Base-by-base conservation (phyloP, 2,888 invertebrate genomes). In the Oscheius sp. region DNA sequence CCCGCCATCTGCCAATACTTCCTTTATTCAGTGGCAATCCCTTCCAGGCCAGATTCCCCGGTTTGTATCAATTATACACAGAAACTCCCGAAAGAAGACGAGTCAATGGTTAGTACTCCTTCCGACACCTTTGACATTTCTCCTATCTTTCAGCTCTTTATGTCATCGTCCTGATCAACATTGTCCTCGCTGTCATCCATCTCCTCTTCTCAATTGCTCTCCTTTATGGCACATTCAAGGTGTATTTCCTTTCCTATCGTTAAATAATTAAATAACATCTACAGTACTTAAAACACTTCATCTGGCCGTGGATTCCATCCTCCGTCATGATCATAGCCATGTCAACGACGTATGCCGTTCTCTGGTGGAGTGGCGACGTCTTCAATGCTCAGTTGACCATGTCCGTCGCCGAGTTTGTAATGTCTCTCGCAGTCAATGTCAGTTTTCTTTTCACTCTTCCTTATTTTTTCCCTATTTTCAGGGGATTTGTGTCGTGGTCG, bases 331-430 rank as follows among this genome's bases (percentile, higher is more conserved):
- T 84, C 12, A 82, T 86, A 55, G 76, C 84, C 13, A 76, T 86
- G 76, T 80, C 80, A 9, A 87, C 86, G 1, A 83, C 84, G 1
- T 87, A 87, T 61, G 81, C 86, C 6, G 84, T 87, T 0, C 61
- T 87, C 3, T 87, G 87, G 87, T 87, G 87, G 87, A 80, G 81
- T 59, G 87, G 87, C 27, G 87, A 87, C 69, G 78, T 87, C 41
- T 87, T 87, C 79, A 86, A 83, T 61, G 87, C 84, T 56, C 87
- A 87, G 66, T 72, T 87, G 23, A 85, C 84, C 2, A 81, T 86
- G 80, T 84, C 84, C 13, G 81, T 87, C 1, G 84, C 85, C 7
- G 87, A 87, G 55, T 87, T 87, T 73, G 85, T 85, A 1, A 79
- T 87, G 77, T 82, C 85, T 12, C 76, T 86, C 7, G 86, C 83